These are phyloP conservation scores for Orbicella faveolata DNA, from an alignment of 64 coral and sea anemone genomes.

Conservation along the genomic window DNA sequence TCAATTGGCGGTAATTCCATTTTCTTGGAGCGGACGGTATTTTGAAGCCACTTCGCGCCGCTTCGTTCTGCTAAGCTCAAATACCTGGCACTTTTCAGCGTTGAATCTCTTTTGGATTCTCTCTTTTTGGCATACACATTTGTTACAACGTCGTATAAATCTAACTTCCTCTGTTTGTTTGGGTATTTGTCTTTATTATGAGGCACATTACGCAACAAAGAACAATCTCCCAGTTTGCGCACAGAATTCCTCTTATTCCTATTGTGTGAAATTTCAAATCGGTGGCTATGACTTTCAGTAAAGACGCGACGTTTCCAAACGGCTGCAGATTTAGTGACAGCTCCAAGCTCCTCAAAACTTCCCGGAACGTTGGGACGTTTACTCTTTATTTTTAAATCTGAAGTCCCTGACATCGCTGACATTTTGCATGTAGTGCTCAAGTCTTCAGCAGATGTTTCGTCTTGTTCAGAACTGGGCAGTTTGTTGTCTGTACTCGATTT, in stretches of 20 bases:
- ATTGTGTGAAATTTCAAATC: background rate
- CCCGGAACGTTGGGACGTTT: background rate
- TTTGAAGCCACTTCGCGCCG: background rate
- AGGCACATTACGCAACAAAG: background rate
- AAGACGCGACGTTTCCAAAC: background rate
- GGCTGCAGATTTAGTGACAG: background rate
- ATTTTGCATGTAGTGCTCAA: background rate
- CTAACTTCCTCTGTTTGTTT: background rate
- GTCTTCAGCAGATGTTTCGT: background rate
- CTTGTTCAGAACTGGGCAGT: background rate
- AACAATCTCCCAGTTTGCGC: background rate
- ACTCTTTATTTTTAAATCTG: background rate
- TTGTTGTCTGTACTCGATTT: background rate
- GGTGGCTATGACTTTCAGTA: background rate
- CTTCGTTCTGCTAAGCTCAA: background rate
- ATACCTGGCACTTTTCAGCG: background rate
- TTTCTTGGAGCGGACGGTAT: background rate
- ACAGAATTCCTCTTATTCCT: background rate
- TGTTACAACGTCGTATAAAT: background rate
- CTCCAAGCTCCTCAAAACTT: background rate
- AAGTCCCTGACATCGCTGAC: background rate
- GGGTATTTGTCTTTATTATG: background rate
- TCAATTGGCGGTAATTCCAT: background rate
- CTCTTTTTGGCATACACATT: constrained; percentile 3
- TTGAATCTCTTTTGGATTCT: background rate